Percentiles rank a stretch among this genome's conserved stretches.
phyloP scores from a whole-genome alignment of 1,140 invertebrate species.

The Zaprionus ornatus region DNA sequence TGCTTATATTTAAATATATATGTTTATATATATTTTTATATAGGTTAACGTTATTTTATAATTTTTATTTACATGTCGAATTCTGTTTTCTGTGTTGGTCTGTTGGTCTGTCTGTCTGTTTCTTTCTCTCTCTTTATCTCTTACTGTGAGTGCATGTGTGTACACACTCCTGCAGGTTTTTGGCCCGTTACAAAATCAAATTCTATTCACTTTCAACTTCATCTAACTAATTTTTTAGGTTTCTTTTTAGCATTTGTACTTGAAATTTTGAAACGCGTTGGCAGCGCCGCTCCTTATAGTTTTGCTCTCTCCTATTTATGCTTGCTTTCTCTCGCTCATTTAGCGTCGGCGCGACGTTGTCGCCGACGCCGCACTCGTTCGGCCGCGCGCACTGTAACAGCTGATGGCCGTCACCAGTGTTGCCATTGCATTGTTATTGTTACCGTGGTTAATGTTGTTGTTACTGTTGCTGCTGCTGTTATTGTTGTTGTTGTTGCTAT shows the following conservation, averaged over 20 bases:
- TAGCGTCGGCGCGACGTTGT: conserved; percentile 24
- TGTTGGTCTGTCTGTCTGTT: background rate
- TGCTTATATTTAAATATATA: background rate
- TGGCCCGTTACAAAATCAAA: conserved; percentile 1
- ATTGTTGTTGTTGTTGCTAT: conserved; percentile 1
- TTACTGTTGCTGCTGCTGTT: background rate
- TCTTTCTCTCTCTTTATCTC: background rate
- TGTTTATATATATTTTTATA: conserved; percentile 6
- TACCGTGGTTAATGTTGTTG: background rate
- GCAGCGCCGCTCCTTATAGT: conserved; percentile 15
- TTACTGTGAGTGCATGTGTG: conserved; percentile 5
- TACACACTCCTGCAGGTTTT: background rate
- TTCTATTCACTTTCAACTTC: conserved; percentile 1
- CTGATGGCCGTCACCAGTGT: conserved; percentile 56
- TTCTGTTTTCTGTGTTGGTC: conserved; percentile 1
- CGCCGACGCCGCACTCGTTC: conserved; percentile 13
- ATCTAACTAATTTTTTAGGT: conserved; percentile 24
- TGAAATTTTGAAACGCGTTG: conserved; percentile 43
- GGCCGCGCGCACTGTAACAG: conserved; percentile 50
- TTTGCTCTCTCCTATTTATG: background rate
- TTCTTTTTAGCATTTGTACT: conserved; percentile 45
- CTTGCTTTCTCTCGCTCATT: conserved; percentile 2
- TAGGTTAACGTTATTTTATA: conserved; percentile 1
- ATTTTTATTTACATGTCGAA: conserved; percentile 29
- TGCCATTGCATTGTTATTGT: conserved; percentile 35